Evolutionary conservation across 2,888 invertebrate species (phyloP).

Genomic region (Tiliacea citrago): DNA sequence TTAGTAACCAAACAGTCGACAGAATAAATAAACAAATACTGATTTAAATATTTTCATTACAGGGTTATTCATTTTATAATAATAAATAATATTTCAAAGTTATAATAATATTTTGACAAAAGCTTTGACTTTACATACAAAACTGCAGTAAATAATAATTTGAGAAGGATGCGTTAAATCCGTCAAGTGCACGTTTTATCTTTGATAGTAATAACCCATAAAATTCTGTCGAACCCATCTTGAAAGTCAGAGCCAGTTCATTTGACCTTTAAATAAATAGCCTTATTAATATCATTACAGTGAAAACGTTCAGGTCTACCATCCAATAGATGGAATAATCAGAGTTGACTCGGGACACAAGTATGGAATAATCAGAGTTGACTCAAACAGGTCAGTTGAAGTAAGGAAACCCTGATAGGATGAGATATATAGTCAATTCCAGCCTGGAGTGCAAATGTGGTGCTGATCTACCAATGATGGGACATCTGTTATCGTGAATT

Average conservation of each 20-base stretch:
- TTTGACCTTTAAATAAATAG: slow-evolving; percentile 86
- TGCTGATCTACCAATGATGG: not conserved
- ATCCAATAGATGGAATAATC: slow-evolving; percentile 59
- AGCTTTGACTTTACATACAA: slow-evolving; percentile 13
- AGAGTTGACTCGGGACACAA: too few species aligned
- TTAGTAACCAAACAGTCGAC: too few species aligned
- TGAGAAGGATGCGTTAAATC: slow-evolving; percentile 49
- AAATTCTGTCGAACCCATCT: slow-evolving; percentile 77
- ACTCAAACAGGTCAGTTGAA: too few species aligned
- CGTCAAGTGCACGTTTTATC: slow-evolving; percentile 63
- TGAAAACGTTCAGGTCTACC: slow-evolving; percentile 70
- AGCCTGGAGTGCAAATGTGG: not conserved
- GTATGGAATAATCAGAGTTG: slow-evolving; percentile 22
- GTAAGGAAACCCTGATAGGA: not conserved
- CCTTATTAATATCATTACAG: slow-evolving; percentile 82
- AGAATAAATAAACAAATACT: too few species aligned
- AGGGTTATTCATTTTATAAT: too few species aligned
- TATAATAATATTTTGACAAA: not conserved
- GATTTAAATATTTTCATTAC: too few species aligned
- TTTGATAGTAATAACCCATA: slow-evolving; percentile 75
- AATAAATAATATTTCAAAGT: too few species aligned
- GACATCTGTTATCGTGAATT: not conserved
- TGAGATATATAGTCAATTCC: not conserved
- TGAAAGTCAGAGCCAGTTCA: slow-evolving; percentile 81
- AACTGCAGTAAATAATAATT: slow-evolving; percentile 40